Conservation (phyloP, 92 coral and sea anemone species). For the Zoanthus sansibaricus region DNA sequence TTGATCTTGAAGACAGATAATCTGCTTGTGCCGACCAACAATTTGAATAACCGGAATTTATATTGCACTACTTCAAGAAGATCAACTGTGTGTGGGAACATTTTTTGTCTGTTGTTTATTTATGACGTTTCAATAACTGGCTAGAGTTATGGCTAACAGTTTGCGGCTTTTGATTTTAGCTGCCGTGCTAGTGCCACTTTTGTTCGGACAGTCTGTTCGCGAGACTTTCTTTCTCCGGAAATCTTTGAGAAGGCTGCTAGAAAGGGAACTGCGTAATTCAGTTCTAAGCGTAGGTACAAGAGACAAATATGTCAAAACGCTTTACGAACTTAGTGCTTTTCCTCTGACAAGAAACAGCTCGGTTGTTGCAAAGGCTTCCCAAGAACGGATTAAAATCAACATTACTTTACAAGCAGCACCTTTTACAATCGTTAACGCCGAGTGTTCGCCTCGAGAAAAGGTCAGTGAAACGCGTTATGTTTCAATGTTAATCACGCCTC, state of each 20-base stretch:
- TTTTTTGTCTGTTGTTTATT: not conserved
- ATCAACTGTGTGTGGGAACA: not conserved
- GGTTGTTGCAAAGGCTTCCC: not conserved
- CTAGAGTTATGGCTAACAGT: not conserved
- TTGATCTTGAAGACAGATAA: not conserved
- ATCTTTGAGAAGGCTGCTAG: conserved; percentile 56
- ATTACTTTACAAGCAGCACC: not conserved
- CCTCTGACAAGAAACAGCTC: conserved; percentile 32
- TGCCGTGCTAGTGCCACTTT: not conserved
- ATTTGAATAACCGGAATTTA: not conserved
- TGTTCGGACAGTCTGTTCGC: conserved; percentile 43
- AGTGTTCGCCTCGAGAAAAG: conserved; percentile 15
- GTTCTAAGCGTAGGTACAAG: conserved; percentile 38
- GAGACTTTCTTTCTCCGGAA: conserved; percentile 62
- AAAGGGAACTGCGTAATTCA: conserved; percentile 55
- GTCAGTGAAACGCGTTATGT: conserved; percentile 6
- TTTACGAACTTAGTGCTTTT: conserved; percentile 57
- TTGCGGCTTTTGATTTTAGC: conserved; percentile 2
- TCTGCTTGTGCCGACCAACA: not conserved
- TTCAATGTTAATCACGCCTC: no score
- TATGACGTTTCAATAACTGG: not conserved
- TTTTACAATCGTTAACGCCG: not conserved
- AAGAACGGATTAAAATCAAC: not conserved
- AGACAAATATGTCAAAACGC: conserved; percentile 51
- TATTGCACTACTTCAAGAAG: conserved; percentile 25